phyloP scores from a whole-genome alignment of 2,797 vertebrate genomes.

The Falco cherrug region DNA sequence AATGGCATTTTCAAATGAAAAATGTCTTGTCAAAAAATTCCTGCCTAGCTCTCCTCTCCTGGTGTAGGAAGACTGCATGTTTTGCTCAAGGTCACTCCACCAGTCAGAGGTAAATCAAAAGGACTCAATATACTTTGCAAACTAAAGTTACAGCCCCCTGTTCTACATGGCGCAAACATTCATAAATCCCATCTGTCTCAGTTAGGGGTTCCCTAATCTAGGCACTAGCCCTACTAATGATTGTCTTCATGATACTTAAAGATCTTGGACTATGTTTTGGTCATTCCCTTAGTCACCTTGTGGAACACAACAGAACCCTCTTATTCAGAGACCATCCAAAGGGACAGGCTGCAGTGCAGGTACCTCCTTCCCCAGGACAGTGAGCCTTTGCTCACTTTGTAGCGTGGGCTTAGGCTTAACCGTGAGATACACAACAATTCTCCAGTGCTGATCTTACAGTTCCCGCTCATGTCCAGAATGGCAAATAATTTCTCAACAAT shows the following conservation, averaged over 20 bases:
- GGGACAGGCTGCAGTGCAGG: neutral
- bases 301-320: neutral
- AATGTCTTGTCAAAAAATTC: conserved; percentile 40
- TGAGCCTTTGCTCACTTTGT: neutral
- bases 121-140: conserved; percentile 38
- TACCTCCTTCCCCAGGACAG: neutral
- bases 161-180: conserved; percentile 7
- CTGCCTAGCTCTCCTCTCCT: conserved; percentile 15
- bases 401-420: rapidly evolving
- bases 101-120: conserved; percentile 58
- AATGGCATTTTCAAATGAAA: conserved; percentile 51
- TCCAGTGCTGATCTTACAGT: rapidly evolving
- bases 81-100: conserved; percentile 65
- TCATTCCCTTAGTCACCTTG: neutral
- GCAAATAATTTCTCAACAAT: neutral
- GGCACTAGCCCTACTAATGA: neutral
- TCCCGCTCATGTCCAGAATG: neutral
- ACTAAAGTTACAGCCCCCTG: conserved; percentile 46
- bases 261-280: neutral
- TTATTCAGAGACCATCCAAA: neutral
- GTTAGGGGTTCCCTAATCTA: conserved; percentile 7
- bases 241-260: neutral
- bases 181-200: conserved; percentile 26
- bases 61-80: neutral
- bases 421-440: neutral